These are phyloP conservation scores for Macaria liturata DNA, from an alignment of 2,888 invertebrate species.

Conservation along the genomic window DNA sequence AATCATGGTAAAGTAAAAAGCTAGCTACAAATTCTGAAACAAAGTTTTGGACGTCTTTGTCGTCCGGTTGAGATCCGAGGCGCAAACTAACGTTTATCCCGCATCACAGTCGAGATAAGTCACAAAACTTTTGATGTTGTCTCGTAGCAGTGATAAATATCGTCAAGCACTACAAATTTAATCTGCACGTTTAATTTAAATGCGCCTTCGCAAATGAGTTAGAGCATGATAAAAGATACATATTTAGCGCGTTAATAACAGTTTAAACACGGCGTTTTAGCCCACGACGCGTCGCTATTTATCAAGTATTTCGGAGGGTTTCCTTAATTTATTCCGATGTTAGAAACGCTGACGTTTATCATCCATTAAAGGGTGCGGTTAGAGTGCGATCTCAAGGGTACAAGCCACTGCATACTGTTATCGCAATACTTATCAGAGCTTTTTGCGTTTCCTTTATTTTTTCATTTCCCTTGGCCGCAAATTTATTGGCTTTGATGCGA, in stretches of 20 bases:
- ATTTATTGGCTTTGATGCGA: constrained; percentile 20
- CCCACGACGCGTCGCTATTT: constrained; percentile 56
- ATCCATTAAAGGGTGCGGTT: constrained; percentile 51
- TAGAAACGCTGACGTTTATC: constrained; percentile 59
- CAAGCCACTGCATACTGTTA: constrained; percentile 11
- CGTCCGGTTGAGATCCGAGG: constrained; percentile 20
- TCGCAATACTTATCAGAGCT: constrained; percentile 16
- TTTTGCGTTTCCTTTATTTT: constrained; percentile 17
- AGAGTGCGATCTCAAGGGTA: constrained; percentile 35
- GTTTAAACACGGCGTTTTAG: constrained; percentile 37
- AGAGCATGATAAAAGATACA: constrained; percentile 27
- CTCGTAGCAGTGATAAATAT: background rate
- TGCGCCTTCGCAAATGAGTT: constrained; percentile 19
- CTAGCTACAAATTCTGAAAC: no score
- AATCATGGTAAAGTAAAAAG: background rate
- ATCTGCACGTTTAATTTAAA: constrained; percentile 13
- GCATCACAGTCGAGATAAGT: constrained; percentile 23
- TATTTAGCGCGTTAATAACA: constrained; percentile 32
- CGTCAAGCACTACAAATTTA: constrained; percentile 17
- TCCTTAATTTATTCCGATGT: constrained; percentile 63
- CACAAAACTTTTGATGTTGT: constrained; percentile 22
- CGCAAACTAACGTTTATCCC: constrained; percentile 21
- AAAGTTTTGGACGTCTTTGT: constrained; percentile 19
- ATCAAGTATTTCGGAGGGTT: constrained; percentile 60
- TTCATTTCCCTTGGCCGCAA: constrained; percentile 14